Evolutionary conservation across 2,888 invertebrate species (phyloP).

Genomic region (Aethes cnicana): DNA sequence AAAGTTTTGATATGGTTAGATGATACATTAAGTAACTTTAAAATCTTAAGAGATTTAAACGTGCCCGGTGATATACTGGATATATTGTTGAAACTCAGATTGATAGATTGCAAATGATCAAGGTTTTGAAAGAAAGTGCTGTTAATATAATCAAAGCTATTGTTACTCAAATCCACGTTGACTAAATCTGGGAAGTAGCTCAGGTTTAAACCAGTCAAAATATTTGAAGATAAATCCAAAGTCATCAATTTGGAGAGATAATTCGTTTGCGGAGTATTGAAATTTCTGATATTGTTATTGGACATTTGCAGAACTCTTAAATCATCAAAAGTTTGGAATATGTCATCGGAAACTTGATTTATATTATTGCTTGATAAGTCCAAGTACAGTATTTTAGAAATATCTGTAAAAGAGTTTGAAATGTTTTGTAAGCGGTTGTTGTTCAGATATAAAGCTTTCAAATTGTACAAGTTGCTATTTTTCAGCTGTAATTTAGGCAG

Average conservation of each 20-base stretch:
- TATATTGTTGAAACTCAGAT: constrained; percentile 61
- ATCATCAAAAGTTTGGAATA: constrained; percentile 44
- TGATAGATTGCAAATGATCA: constrained; percentile 54
- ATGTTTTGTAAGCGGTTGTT: constrained; percentile 50
- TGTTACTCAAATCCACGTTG: constrained; percentile 57
- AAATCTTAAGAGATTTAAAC: constrained; percentile 57
- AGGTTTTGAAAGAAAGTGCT: constrained; percentile 51
- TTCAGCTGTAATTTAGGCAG: constrained; percentile 47
- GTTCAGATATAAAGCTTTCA: constrained; percentile 60
- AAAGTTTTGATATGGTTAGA: constrained; percentile 54
- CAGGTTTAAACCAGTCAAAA: constrained; percentile 53
- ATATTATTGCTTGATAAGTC: constrained; percentile 59
- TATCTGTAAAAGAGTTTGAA: constrained; percentile 41
- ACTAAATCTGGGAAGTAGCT: constrained; percentile 54
- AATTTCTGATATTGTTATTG: constrained; percentile 54
- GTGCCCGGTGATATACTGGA: constrained; percentile 58
- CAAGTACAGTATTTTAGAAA: constrained; percentile 47
- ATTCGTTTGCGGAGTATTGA: constrained; percentile 57
- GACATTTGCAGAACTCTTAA: constrained; percentile 53
- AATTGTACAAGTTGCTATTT: constrained; percentile 43
- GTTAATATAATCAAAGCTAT: constrained; percentile 49
- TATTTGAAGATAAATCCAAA: constrained; percentile 55
- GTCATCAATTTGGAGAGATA: constrained; percentile 49
- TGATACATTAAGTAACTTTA: constrained; percentile 63
- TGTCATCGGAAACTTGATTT: constrained; percentile 39